Evolutionary conservation across 2,797 vertebrate genomes (phyloP).

Genomic region (Pseudochaenichthys georgianus): DNA sequence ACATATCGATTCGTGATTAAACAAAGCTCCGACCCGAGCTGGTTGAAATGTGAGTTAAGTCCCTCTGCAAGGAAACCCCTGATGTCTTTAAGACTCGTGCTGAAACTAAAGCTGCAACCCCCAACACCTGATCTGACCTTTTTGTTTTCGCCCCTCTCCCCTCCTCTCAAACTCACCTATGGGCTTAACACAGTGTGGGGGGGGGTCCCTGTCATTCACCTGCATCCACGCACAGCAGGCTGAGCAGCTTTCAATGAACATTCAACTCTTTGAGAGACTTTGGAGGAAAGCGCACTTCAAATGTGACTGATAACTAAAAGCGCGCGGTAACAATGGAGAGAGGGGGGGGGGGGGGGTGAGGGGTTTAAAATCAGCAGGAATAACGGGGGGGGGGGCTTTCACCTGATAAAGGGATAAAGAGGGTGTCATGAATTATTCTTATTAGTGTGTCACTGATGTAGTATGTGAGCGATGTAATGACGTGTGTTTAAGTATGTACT

Average conservation of each 20-base stretch:
- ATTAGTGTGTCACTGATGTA: too few relatives aligned
- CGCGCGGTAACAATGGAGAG: not conserved
- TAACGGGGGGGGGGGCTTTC: conserved; percentile 62
- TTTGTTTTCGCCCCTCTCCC: conserved; percentile 19
- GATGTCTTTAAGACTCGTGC: conserved; percentile 8
- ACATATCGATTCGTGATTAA: too few relatives aligned
- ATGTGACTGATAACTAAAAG: conserved; percentile 52
- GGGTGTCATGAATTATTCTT: conserved; percentile 51
- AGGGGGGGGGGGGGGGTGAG: conserved; percentile 36
- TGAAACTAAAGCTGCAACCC: conserved; percentile 13
- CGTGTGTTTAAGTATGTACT: too few relatives aligned
- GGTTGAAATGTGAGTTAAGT: not conserved
- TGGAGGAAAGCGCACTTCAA: conserved; percentile 59
- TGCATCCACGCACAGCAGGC: conserved; percentile 56
- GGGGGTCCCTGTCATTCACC: conserved; percentile 55
- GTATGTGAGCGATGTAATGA: too few relatives aligned
- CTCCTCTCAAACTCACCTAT: conserved; percentile 33
- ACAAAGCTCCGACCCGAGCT: too few relatives aligned
- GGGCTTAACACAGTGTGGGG: conserved; percentile 11
- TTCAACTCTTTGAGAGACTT: conserved; percentile 57
- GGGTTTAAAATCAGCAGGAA: conserved; percentile 69
- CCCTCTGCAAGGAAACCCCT: not conserved
- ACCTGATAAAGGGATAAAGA: conserved; percentile 75
- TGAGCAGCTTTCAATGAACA: conserved; percentile 74
- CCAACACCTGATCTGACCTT: conserved; percentile 56